Evolutionary conservation across 2,888 invertebrate genomes (phyloP), one percentile per base, ranked within the genome.

Genomic region (Heterodera filipjevi): DNA sequence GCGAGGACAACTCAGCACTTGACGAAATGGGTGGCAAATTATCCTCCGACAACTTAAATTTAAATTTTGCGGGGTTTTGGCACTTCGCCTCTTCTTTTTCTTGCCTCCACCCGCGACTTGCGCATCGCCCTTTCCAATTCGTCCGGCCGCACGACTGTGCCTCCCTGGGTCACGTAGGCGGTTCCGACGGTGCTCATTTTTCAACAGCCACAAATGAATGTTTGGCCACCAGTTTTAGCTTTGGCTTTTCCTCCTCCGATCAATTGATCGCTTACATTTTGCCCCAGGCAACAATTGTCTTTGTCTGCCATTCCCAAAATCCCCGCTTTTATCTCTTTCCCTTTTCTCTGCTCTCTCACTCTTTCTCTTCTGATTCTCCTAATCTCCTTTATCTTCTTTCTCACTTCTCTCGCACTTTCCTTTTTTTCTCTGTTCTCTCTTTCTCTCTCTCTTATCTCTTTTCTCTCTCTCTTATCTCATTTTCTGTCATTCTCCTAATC

Each of bases 381-480:
- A 2, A 53, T 14, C 16, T 3, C 3, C 33, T 30, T 66, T 16
- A 2, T 33, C 3, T 32, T 32, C 19, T 16, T 16, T 32, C 66
- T 32, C 39, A 10, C 8, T n/a, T n/a, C n/a, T n/a, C n/a, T n/a
- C 39, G 6, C 6, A 10, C 39, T 39, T 12, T 22, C 66, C n/a
- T n/a, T n/a, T n/a, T 33, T 16, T 16, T 32, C 66, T 32, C 39
- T 39, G 39, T 12, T 39, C 6, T 39, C 39, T 39, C 39, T 39
- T 10, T 39, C 39, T 39, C 39, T 22, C 66, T 66, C 16, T 27
- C 66, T 33, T 33, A 66, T n/a, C 6, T 3, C 32, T 33, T 3
- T 66, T 66, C 30, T 27, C 14, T 19, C 30, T 33, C 33, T n/a
- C 22, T 80, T 82, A 64, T 80, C 79, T 76, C 81, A 33, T 19